These are phyloP conservation scores for Muscicapa striata DNA, from an alignment of 2,797 vertebrate genomes.

Conservation along the genomic window DNA sequence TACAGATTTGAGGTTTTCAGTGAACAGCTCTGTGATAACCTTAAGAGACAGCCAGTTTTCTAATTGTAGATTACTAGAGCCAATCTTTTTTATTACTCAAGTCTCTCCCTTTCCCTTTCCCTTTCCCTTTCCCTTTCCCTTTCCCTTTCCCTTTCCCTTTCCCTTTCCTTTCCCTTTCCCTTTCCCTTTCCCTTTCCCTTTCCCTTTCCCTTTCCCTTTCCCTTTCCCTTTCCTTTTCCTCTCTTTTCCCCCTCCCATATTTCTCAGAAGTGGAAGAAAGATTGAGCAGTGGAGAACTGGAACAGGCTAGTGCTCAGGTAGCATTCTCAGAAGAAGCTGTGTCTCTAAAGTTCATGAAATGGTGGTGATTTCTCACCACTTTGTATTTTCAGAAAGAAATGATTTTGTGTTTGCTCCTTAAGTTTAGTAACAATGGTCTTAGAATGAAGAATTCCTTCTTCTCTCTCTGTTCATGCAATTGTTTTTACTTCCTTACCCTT, in stretches of 20 bases:
- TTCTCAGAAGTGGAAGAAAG: background rate
- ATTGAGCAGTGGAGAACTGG: background rate
- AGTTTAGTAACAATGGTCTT: background rate
- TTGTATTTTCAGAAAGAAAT: background rate
- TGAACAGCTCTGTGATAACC: background rate
- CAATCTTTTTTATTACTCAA: background rate
- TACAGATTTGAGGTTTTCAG: background rate
- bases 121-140: no score
- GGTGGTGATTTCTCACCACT: background rate
- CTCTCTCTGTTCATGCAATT: background rate
- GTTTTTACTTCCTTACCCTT: background rate
- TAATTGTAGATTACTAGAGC: background rate
- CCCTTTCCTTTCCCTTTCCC: no score
- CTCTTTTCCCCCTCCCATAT: accelerated
- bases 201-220: no score
- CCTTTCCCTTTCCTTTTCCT: no score
- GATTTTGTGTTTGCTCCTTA: background rate
- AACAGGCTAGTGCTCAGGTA: background rate
- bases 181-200: background rate
- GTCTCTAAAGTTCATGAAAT: background rate
- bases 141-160: background rate
- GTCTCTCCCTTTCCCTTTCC: background rate
- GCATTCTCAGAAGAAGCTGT: background rate
- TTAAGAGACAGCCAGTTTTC: background rate
- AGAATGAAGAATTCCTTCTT: background rate